Evolutionary conservation across 2,888 invertebrate genomes (phyloP).

Genomic region (Patella caerulea): DNA sequence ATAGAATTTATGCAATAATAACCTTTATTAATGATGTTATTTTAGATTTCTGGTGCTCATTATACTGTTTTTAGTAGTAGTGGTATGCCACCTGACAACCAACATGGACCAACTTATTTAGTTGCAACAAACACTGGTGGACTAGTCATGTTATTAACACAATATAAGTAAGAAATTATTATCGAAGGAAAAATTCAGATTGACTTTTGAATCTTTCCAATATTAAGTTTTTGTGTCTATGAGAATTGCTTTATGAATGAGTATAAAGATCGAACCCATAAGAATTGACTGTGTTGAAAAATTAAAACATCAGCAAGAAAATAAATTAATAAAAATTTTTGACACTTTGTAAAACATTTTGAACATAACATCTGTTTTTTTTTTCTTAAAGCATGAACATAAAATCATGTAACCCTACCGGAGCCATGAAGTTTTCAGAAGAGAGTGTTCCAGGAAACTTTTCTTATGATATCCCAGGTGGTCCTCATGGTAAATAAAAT

Average conservation of each 20-base stretch:
- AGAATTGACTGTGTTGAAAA: too few relatives aligned
- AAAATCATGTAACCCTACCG: background rate
- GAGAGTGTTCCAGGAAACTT: background rate
- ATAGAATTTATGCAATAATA: too few relatives aligned
- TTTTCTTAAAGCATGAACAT: background rate
- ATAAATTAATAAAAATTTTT: too few relatives aligned
- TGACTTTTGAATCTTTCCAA: too few relatives aligned
- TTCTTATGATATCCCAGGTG: background rate
- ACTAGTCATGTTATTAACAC: background rate
- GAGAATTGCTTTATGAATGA: too few relatives aligned
- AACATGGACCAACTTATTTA: slow-evolving; percentile 2
- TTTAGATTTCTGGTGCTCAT: background rate
- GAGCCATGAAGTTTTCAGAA: background rate
- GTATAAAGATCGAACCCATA: too few relatives aligned
- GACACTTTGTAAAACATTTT: background rate
- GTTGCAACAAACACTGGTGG: background rate
- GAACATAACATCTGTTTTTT: background rate
- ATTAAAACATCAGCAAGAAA: too few relatives aligned
- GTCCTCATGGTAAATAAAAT: background rate
- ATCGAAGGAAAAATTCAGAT: too few relatives aligned
- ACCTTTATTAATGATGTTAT: too few relatives aligned
- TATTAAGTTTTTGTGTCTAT: too few relatives aligned
- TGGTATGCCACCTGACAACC: background rate
- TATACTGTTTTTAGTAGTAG: background rate
- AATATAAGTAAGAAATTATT: background rate